A percentile compares a stretch with the other conserved stretches of the same genome.
Evolutionary conservation across 2,797 vertebrate genomes (phyloP).

Genomic region (Amazona ochrocephala): DNA sequence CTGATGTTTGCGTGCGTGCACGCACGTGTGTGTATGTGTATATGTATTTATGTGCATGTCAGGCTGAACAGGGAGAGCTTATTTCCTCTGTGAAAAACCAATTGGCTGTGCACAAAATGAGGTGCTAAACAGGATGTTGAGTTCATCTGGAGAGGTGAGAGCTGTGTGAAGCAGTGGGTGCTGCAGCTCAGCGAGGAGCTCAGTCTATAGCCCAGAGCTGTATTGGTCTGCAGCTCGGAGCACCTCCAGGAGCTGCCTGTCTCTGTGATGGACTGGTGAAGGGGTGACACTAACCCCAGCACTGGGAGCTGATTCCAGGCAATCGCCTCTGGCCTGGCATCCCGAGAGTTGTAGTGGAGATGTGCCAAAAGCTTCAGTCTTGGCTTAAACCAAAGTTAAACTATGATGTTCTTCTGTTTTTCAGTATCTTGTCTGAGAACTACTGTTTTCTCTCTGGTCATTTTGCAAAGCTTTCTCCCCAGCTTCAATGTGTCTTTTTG

Average conservation of each 20-base stretch:
- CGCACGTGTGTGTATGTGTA: conserved; percentile 11
- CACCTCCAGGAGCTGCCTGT: neutral
- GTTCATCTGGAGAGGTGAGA: conserved; percentile 31
- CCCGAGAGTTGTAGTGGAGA: neutral
- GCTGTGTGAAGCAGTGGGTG: neutral
- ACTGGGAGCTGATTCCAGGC: neutral
- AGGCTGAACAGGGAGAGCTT: neutral
- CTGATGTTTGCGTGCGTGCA: neutral
- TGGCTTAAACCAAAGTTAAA: neutral
- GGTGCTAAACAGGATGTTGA: conserved; percentile 55
- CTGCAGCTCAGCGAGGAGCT: neutral
- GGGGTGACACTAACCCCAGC: neutral
- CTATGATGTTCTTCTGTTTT: neutral
- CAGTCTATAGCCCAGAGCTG: accelerated
- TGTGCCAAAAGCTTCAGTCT: accelerated
- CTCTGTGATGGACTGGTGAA: neutral
- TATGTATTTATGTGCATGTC: neutral
- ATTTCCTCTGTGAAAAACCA: conserved; percentile 55
- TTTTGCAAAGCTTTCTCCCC: neutral
- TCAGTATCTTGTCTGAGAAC: neutral
- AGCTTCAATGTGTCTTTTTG: neutral
- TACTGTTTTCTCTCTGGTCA: neutral
- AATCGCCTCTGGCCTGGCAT: neutral
- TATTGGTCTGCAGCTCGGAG: accelerated
- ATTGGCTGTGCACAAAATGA: conserved; percentile 39